phyloP scores from a whole-genome alignment of 2,113 vertebrate species.

The Rhynchopsitta pachyrhyncha region DNA sequence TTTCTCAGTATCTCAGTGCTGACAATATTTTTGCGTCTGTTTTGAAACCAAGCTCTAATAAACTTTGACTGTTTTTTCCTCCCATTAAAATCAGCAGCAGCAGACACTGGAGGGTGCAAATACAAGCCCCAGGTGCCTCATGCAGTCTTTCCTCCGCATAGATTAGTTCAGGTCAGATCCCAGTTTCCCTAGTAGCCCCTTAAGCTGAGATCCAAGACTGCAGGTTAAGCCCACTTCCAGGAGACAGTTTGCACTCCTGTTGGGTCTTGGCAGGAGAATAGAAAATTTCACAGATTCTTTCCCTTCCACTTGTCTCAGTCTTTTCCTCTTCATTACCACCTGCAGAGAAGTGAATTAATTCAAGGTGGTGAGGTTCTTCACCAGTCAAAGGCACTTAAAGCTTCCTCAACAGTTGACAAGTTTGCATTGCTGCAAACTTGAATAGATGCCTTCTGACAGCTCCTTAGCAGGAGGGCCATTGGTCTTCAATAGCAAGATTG shows the following conservation, averaged over 20 bases:
- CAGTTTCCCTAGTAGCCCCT: not conserved
- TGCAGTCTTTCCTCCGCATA: not conserved
- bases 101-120: not conserved
- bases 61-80: not conserved
- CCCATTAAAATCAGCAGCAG: not conserved
- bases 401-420: conserved; percentile 2
- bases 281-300: conserved; percentile 49
- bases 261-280: not conserved
- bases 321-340: not conserved
- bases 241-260: not conserved
- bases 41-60: not conserved
- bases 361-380: not conserved
- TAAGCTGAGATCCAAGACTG: not conserved
- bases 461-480: conserved; percentile 5
- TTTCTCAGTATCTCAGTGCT: not conserved
- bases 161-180: not conserved
- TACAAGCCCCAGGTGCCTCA: not conserved
- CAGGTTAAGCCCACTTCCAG: not conserved
- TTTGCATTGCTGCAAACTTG: not conserved
- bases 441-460: conserved; percentile 21
- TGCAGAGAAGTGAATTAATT: conserved; percentile 51
- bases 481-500: conserved; percentile 5
- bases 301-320: not conserved
- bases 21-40: not conserved
- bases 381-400: not conserved